A percentile compares a stretch with the other conserved stretches of the same genome.
phyloP scores from a whole-genome alignment of 2,797 vertebrate species.

The Sandelia bainsii region DNA sequence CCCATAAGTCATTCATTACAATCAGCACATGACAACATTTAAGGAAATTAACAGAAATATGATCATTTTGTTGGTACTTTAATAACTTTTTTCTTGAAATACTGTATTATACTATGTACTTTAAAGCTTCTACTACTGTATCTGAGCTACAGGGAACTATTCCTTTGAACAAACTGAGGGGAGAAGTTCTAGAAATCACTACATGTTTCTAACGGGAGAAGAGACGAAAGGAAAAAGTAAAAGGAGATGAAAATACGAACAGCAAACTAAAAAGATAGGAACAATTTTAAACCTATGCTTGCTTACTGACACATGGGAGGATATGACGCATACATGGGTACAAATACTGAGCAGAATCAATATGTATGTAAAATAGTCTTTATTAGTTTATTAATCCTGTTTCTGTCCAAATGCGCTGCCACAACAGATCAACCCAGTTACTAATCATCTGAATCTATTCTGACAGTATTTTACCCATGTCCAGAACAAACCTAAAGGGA shows the following conservation, averaged over 20 bases:
- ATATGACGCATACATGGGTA: conserved; percentile 30
- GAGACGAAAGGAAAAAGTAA: not conserved
- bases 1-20: no score
- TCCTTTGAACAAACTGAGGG: not conserved
- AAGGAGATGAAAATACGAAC: not conserved
- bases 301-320: not conserved
- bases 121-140: not conserved
- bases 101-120: no score
- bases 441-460: not conserved
- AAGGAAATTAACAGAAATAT: no score
- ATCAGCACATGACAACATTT: no score
- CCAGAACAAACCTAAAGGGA: conserved; percentile 23
- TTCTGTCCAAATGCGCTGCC: not conserved
- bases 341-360: conserved; percentile 49
- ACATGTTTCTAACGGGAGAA: conserved; percentile 8
- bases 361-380: not conserved
- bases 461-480: conserved; percentile 44
- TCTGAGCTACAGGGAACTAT: not conserved
- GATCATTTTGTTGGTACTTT: no score
- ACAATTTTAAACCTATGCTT: not conserved
- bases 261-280: not conserved
- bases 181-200: conserved; percentile 20
- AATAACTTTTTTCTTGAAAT: no score
- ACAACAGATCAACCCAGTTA: not conserved
- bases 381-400: not conserved